phyloP scores from a whole-genome alignment of 2,888 invertebrate species.

The Chloroclysta siterata region DNA sequence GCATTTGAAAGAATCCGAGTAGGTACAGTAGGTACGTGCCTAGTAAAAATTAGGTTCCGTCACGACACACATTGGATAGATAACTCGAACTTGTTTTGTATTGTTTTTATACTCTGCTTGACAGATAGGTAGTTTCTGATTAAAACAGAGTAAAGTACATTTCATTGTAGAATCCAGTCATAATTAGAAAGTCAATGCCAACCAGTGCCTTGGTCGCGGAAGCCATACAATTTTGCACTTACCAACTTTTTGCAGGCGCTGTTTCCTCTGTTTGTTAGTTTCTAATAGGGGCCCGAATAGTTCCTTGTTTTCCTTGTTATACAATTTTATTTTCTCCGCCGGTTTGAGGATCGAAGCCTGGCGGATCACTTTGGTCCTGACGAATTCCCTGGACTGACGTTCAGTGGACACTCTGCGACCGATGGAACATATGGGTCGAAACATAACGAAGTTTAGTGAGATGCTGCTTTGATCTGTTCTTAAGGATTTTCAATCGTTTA shows the following conservation, averaged over 20 bases:
- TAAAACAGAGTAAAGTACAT: not conserved
- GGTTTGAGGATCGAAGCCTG: conserved; percentile 75
- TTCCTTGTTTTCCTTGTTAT: conserved; percentile 79
- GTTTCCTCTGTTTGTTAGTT: conserved; percentile 73
- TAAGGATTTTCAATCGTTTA: no score
- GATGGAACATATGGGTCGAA: conserved; percentile 65
- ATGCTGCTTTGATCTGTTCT: not conserved
- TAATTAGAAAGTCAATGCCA: conserved; percentile 52
- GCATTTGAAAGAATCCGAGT: conserved; percentile 44
- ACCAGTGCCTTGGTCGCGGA: conserved; percentile 60
- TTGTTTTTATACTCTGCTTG: not conserved
- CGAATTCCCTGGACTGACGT: conserved; percentile 61
- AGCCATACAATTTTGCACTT: conserved; percentile 56
- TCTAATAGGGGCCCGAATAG: conserved; percentile 81
- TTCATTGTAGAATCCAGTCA: conserved; percentile 24
- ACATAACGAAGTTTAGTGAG: conserved; percentile 53
- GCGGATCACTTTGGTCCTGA: conserved; percentile 73
- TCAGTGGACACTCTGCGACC: conserved; percentile 61
- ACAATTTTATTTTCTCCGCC: conserved; percentile 73
- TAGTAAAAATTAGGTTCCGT: not conserved
- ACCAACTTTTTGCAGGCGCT: conserved; percentile 69
- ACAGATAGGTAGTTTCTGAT: not conserved
- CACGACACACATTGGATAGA: not conserved
- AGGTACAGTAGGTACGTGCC: not conserved
- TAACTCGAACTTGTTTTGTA: not conserved